Conservation (phyloP, 92 coral and sea anemone species). For the Epizoanthus fatuus region DNA sequence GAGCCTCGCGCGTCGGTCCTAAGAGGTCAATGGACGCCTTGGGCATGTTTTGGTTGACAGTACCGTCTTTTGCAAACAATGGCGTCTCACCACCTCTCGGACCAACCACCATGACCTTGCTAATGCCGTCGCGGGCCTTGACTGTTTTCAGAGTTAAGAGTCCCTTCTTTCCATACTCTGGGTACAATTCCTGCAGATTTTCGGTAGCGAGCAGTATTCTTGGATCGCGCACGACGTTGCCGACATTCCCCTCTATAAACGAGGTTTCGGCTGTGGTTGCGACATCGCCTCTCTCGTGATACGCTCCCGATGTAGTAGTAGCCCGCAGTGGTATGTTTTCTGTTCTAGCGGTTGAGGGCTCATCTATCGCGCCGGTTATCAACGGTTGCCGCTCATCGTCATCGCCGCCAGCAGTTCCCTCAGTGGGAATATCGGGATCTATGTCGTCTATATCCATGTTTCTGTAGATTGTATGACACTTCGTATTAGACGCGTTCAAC, state of each 20-base stretch:
- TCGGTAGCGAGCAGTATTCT: not conserved
- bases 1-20: not conserved
- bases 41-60: not conserved
- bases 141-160: not conserved
- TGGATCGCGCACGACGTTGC: not conserved
- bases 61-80: not conserved
- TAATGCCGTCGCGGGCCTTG: not conserved
- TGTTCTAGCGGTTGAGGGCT: not conserved
- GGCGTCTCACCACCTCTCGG: slow-evolving; percentile 19
- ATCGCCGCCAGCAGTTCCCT: not conserved
- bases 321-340: not conserved
- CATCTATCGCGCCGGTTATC: not conserved
- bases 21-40: not conserved
- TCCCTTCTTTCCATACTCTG: not conserved
- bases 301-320: not conserved
- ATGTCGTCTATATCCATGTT: too few relatives aligned
- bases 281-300: too few relatives aligned
- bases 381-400: not conserved
- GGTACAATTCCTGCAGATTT: not conserved
- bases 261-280: not conserved
- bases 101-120: not conserved
- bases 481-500: too few relatives aligned
- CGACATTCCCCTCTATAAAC: not conserved
- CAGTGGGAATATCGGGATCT: too few relatives aligned
- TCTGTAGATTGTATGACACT: too few relatives aligned